Percentiles rank a stretch among this genome's conserved stretches.
These are phyloP conservation scores for Turritopsis rubra DNA, from an alignment of 30 jellyfish, hydroid and myxozoan species.

Conservation along the genomic window DNA sequence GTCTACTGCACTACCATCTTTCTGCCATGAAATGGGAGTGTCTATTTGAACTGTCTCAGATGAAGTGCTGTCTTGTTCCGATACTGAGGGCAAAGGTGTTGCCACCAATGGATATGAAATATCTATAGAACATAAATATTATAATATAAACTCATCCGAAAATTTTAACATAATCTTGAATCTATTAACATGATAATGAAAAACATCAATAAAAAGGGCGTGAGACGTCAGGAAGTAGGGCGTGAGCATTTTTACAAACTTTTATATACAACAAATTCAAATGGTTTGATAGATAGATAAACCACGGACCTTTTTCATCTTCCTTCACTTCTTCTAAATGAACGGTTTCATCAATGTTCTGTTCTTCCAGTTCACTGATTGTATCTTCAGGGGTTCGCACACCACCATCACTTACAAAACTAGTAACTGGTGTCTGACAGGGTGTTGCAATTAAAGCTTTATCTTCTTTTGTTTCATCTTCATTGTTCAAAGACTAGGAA, in stretches of 20 bases:
- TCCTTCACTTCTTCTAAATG: constrained; percentile 16
- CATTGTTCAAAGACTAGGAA: neutral
- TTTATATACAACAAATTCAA: too few relatives aligned
- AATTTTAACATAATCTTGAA: neutral
- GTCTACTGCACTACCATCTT: neutral
- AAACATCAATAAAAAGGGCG: too few relatives aligned
- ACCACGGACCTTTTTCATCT: neutral
- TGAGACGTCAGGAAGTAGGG: too few relatives aligned
- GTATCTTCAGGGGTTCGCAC: constrained; percentile 6
- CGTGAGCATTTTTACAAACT: too few relatives aligned
- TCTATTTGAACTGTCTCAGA: neutral
- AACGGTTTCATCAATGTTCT: constrained; percentile 7
- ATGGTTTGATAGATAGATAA: too few relatives aligned
- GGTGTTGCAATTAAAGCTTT: neutral
- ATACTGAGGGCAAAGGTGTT: constrained; percentile 1
- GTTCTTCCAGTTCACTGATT: neutral
- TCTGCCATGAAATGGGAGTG: neutral
- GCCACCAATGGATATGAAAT: constrained; percentile 5
- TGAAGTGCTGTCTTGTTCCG: neutral
- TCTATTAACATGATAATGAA: neutral
- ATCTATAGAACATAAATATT: neutral
- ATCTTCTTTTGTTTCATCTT: neutral
- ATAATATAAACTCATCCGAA: neutral
- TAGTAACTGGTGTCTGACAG: neutral
- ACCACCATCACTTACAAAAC: constrained; percentile 4